Conservation (phyloP, 2,113 vertebrate species). For the Sapajus apella region DNA sequence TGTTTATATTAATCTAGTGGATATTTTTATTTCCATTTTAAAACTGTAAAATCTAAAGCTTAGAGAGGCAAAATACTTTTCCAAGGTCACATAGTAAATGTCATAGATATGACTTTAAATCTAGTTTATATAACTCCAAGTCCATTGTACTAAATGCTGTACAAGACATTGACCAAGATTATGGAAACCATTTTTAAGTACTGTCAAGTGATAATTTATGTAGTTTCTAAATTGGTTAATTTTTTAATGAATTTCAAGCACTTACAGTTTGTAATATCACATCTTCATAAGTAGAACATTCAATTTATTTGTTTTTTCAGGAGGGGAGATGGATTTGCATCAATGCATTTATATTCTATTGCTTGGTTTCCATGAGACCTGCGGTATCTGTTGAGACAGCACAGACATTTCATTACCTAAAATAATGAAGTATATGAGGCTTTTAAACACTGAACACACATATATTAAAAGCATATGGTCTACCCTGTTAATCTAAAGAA, state of each 20-base stretch:
- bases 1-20: neutral
- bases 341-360: neutral
- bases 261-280: neutral
- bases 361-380: neutral
- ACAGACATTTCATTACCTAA: neutral
- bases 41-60: too few species aligned
- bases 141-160: neutral
- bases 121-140: neutral
- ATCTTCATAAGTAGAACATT: neutral
- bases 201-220: neutral
- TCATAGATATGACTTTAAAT: neutral
- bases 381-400: neutral
- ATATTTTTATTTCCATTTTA: neutral
- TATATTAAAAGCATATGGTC: neutral
- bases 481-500: neutral
- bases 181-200: neutral
- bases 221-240: constrained; percentile 11
- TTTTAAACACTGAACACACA: neutral
- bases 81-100: neutral
- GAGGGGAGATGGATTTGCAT: neutral
- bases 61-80: neutral
- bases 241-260: neutral
- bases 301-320: neutral
- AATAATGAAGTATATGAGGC: neutral
- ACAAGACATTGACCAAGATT: neutral